These are phyloP conservation scores for Riptortus pedestris DNA, from an alignment of 1,140 invertebrate species.

Conservation along the genomic window DNA sequence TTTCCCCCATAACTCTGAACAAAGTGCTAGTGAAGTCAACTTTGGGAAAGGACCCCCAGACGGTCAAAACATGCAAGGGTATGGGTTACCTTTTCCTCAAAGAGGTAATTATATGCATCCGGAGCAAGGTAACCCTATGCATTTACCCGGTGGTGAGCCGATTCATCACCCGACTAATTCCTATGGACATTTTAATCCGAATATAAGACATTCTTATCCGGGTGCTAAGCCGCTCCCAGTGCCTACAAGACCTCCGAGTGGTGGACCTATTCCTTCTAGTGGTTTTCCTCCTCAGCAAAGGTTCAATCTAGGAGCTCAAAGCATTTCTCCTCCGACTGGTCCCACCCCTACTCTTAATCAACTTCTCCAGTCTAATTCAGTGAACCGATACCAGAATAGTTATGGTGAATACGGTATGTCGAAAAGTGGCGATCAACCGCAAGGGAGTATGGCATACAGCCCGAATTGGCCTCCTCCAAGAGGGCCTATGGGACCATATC, in stretches of 20 bases:
- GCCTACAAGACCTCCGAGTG: conserved; percentile 37
- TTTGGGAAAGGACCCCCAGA: conserved; percentile 32
- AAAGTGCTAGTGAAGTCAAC: conserved; percentile 34
- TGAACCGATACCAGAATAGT: conserved; percentile 43
- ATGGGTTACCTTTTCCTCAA: conserved; percentile 29
- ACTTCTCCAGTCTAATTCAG: conserved; percentile 64
- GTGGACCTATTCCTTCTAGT: conserved; percentile 29
- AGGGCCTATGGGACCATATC: conserved; percentile 41
- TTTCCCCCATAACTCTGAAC: conserved; percentile 36
- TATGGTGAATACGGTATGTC: conserved; percentile 40
- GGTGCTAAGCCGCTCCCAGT: conserved; percentile 34
- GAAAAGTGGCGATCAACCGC: conserved; percentile 34
- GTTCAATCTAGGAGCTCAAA: conserved; percentile 50
- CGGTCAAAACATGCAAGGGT: conserved; percentile 33
- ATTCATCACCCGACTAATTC: conserved; percentile 29
- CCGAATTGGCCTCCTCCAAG: conserved; percentile 32
- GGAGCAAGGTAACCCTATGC: conserved; percentile 27
- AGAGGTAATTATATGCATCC: conserved; percentile 29
- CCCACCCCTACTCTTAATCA: conserved; percentile 86
- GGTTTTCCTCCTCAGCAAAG: conserved; percentile 37
- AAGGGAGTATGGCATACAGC: conserved; percentile 28
- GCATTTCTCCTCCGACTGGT: conserved; percentile 62
- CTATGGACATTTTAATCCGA: conserved; percentile 30
- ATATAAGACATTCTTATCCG: conserved; percentile 34
- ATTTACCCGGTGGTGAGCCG: conserved; percentile 22